Evolutionary conservation across 2,888 invertebrate species (phyloP), one percentile per base, ranked within the genome.

Genomic region (Apomyelois bistriatella): DNA sequence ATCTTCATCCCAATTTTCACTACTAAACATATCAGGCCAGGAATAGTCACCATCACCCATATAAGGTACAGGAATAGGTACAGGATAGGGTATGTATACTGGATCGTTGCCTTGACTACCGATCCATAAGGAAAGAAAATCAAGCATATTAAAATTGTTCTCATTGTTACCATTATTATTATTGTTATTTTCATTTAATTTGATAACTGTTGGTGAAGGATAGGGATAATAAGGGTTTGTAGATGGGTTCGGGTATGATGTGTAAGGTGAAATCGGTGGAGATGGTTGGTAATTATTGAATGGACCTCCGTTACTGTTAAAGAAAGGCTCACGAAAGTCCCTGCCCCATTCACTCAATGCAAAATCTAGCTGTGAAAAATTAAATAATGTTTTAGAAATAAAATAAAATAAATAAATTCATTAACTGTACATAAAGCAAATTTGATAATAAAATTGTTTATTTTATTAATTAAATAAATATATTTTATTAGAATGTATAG

Each of bases 151-250:
- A 32, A 46, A 16, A 46, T 16, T 46, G 13, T 42, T 9, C 5
- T 46, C 8, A 16, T 42, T 22, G 12, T 28, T 6, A 13, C 13
- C 9, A 30, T 28, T n/a, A 12, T 43, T 43, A 7, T 30, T 28
- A 5, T 43, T 12, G 30, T 43, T 43, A n/a, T 46, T 15, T 16
- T 15, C 46, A 16, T 46, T 16, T 46, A 46, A 32, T 10, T 8
- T 9, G 15, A 46, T 46, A 9, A 46, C 46, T 46, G 46, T 46
- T 32, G 46, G 46, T 46, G 15, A 32, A 10, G 32, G 46, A n/a
- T 46, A 46, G 16, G 46, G 32, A 32, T 32, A 32, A 32, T 46
- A 46, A 32, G 46, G 46, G 6, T 35, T 1, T 32, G 32, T 43
- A 2, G n/a, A 43, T 22, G 42, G 42, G 12, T 43, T 43, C 3